Evolutionary conservation across 1,140 invertebrate species (phyloP).

Genomic region (Pemphigus obesinymphae): DNA sequence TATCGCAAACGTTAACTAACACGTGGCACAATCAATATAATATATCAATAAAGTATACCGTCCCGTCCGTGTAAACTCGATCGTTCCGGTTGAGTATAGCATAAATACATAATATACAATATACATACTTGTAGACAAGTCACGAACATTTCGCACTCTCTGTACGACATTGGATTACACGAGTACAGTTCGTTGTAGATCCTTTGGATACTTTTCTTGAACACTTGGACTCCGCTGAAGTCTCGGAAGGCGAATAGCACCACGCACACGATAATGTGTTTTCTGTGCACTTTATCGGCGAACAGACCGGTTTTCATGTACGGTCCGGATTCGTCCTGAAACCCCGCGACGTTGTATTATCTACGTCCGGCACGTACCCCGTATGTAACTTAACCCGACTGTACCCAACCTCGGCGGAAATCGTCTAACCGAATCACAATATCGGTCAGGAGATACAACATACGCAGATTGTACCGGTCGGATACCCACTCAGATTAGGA

Average conservation of each 20-base stretch:
- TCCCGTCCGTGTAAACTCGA: no score
- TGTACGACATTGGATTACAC: background rate
- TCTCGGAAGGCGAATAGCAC: background rate
- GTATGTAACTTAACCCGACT: no score
- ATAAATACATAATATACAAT: background rate
- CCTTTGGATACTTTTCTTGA: background rate
- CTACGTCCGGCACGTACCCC: no score
- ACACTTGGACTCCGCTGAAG: background rate
- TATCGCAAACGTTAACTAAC: background rate
- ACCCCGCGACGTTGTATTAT: no score
- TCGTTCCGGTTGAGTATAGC: background rate
- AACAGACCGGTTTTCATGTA: background rate
- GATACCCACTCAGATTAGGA: no score
- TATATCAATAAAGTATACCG: no score
- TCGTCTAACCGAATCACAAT: no score
- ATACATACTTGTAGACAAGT: background rate
- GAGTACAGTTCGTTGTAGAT: background rate
- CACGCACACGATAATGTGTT: background rate
- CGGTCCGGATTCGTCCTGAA: background rate
- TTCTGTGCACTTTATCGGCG: background rate
- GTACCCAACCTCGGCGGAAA: no score
- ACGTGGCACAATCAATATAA: no score
- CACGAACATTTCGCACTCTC: background rate
- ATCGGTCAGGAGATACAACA: no score
- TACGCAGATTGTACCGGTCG: no score